These are phyloP conservation scores for Saccopteryx leptura DNA, from an alignment of 2,113 vertebrate species.

Conservation along the genomic window DNA sequence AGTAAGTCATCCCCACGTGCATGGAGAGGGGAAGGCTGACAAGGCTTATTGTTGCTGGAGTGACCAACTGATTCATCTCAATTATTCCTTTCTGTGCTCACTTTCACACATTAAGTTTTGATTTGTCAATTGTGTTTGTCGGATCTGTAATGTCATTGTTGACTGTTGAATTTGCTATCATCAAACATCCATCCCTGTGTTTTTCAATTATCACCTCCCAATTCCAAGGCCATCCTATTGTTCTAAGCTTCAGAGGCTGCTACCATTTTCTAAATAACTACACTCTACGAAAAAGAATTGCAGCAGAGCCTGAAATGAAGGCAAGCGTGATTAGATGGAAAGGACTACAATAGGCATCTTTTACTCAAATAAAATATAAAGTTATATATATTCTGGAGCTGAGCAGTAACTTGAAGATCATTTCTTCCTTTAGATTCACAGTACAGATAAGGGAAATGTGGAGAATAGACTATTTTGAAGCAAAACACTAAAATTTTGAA, in stretches of 20 bases:
- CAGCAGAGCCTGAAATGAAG: conserved; percentile 41
- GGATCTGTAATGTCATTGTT: neutral
- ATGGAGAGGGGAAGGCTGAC: neutral
- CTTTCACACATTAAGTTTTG: conserved; percentile 39
- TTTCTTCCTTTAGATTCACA: conserved; percentile 51
- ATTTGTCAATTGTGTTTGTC: neutral
- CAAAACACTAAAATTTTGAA: conserved; percentile 39
- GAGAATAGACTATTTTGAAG: neutral
- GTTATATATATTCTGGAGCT: conserved; percentile 20
- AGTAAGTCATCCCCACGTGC: neutral
- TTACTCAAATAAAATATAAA: conserved; percentile 59
- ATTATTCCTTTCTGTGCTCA: conserved; percentile 44
- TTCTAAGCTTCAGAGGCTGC: conserved; percentile 31
- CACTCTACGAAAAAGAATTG: conserved; percentile 13
- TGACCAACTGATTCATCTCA: neutral
- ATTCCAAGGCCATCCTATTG: neutral
- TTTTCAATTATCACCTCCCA: neutral
- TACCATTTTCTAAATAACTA: conserved; percentile 66
- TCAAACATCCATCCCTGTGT: neutral
- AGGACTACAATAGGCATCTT: neutral
- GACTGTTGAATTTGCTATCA: neutral
- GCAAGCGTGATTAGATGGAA: neutral
- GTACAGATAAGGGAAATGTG: neutral
- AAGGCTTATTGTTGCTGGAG: neutral
- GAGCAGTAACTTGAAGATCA: conserved; percentile 45